These are phyloP conservation scores for Prietella phreatophila DNA, from an alignment of 2,113 vertebrate genomes.

Conservation along the genomic window DNA sequence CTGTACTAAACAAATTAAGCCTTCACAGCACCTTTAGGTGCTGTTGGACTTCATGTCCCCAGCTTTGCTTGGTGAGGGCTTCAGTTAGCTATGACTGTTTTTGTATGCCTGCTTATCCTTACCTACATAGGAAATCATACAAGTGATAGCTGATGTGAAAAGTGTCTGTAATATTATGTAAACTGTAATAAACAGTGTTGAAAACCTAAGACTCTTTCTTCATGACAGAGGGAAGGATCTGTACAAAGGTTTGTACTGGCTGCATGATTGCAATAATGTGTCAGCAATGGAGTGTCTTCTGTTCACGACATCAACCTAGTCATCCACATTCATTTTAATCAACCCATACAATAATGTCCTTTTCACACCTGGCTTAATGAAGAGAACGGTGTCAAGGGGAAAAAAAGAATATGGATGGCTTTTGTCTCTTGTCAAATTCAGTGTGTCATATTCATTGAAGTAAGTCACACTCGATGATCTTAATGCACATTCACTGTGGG, in stretches of 20 bases:
- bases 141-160: conserved; percentile 74
- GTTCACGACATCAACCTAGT: background rate
- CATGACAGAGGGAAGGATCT: conserved; percentile 79
- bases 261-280: conserved; percentile 30
- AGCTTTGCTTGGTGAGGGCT: conserved; percentile 98
- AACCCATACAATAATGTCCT: conserved; percentile 14
- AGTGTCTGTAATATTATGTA: conserved; percentile 83
- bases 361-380: conserved; percentile 12
- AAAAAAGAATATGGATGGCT: conserved; percentile 45
- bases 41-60: conserved; percentile 99
- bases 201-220: conserved; percentile 87
- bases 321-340: conserved; percentile 43
- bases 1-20: conserved; percentile 83
- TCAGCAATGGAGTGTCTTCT: fast-evolving
- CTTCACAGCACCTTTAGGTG: conserved; percentile 95
- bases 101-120: conserved; percentile 43
- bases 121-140: conserved; percentile 34
- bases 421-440: conserved; percentile 32
- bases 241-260: conserved; percentile 87
- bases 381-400: conserved; percentile 6
- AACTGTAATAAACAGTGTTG: conserved; percentile 88
- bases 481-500: background rate
- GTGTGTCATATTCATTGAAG: conserved; percentile 15
- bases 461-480: background rate
- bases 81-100: conserved; percentile 64